Base-by-base conservation (phyloP, 2,113 vertebrate species). In the Myiopsitta monachus region DNA sequence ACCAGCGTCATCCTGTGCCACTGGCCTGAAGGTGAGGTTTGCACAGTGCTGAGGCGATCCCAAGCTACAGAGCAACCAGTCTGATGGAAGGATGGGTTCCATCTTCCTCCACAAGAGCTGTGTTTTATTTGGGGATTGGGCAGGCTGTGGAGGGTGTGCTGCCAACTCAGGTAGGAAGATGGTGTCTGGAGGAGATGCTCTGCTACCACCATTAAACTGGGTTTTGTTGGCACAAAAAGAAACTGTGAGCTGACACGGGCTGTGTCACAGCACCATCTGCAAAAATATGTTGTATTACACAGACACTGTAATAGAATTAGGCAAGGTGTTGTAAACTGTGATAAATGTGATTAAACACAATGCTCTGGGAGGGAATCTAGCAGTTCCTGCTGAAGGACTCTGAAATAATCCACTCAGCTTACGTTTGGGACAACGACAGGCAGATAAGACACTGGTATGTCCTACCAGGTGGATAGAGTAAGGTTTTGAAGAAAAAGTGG, bases 381-480 rank as follows among this genome's bases (percentile, higher is more conserved):
- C 9, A 61, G 28, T 77, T 93, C 79, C 75, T 81, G 92, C 55
- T 87, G 55, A 95, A 88, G 63, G 43, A 78, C 55, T 77, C 55
- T 86, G 43, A 83, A 83, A 55, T 55, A 36, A 83, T 39, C 64
- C 68, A 70, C 72, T 26, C 63, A 64, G 18, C 11, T 87, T 72
- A 47, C 23, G 33, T 39, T 0, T 81, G 46, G 5, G 9, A 51
- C 83, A 63, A 63, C 62, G 81, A 24, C 41, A 68, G 18, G 26
- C 68, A 95, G 88, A 67, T 83, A 93, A 91, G 46, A 16, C 41
- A 44, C 28, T 43, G 41, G 30, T 73, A 30, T 77, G 59, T 77
- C 54, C 41, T 83, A 33, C 0, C 0, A 59, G 23, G 11, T 69
- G 21, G 6, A 18, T 18, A 2, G 4, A 93, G 51, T 10, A 62